Evolutionary conservation across 2,888 invertebrate genomes (phyloP), one percentile per base, ranked within the genome.

Genomic region (Drosophila yooni): DNA sequence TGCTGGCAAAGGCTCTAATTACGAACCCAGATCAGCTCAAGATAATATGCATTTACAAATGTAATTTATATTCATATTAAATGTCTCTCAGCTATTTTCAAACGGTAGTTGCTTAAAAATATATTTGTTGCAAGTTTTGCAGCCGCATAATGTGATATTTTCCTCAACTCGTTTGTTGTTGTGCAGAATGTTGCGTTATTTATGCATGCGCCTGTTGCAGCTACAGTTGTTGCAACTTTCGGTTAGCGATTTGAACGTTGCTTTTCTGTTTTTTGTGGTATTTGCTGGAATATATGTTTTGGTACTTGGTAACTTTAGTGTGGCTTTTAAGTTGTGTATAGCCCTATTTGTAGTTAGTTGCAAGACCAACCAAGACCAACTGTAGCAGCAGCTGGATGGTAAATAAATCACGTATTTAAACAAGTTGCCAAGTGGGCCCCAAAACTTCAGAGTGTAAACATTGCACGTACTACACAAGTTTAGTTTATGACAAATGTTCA

Each of bases 381-480:
- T n/a, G 31, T 6, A 67, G 33, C 54, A 68, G 72, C 88, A 82
- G 65, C 79, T 85, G 90, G 86, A 68, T 81, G 71, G 81, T 76
- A 90, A 86, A 87, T 89, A 87, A 87, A 87, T 87, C 87, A 87
- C 87, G 88, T 87, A 89, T 87, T 89, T 87, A 87, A 87, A 86
- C 87, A 89, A 87, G 83, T 88, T 88, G 71, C 70, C 79, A 81
- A 88, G 77, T 88, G 78, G 65, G 54, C 52, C 57, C 27, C 27
- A 81, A 74, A 78, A 74, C 63, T 79, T 72, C 38, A 46, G 65
- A 86, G 76, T 85, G 84, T 76, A 88, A 88, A 88, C 87, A 90
- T 60, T 80, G 77, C 87, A 87, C 87, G 87, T 87, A 78, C 79
- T 88, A 76, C 78, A 78, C 71, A 78, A 88, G 83, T 87, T 90